phyloP scores from a whole-genome alignment of 2,888 invertebrate species.

The Macropis europaea region DNA sequence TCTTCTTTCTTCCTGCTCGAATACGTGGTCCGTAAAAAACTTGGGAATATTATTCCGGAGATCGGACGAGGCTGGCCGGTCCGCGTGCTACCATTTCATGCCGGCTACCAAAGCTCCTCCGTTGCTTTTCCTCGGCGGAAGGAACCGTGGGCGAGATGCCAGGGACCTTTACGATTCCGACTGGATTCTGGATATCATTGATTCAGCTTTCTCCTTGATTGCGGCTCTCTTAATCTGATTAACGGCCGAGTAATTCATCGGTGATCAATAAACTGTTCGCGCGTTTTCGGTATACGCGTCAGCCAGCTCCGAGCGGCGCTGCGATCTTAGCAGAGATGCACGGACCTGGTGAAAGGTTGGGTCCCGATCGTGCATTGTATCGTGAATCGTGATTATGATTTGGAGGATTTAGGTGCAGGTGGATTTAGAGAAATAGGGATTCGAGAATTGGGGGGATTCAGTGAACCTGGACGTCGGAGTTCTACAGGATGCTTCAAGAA shows the following conservation, averaged over 20 bases:
- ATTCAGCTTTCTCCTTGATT: slow-evolving; percentile 32
- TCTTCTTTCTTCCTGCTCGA: slow-evolving; percentile 35
- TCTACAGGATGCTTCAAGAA: too few species aligned
- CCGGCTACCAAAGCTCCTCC: slow-evolving; percentile 44
- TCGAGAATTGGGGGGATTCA: too few species aligned
- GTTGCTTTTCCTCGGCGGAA: slow-evolving; percentile 27
- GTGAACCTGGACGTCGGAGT: too few species aligned
- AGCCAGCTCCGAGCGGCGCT: too few species aligned
- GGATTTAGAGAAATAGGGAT: too few species aligned
- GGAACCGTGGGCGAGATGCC: slow-evolving; percentile 31
- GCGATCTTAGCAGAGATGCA: too few species aligned
- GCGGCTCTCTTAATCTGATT: slow-evolving; percentile 22
- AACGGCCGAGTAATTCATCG: slow-evolving; percentile 18
- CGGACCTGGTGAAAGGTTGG: too few species aligned
- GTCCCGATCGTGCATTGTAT: too few species aligned
- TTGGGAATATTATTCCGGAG: slow-evolving; percentile 68
- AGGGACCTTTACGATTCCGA: slow-evolving; percentile 16
- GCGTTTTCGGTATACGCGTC: background rate
- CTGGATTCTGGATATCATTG: slow-evolving; percentile 31
- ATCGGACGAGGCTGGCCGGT: slow-evolving; percentile 42
- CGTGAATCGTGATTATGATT: too few species aligned
- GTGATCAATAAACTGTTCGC: background rate
- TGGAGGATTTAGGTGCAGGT: too few species aligned
- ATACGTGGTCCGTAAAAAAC: slow-evolving; percentile 58
- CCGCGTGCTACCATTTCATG: slow-evolving; percentile 56